Base-by-base conservation (phyloP, 2,113 vertebrate genomes). In the Prunella himalayana region DNA sequence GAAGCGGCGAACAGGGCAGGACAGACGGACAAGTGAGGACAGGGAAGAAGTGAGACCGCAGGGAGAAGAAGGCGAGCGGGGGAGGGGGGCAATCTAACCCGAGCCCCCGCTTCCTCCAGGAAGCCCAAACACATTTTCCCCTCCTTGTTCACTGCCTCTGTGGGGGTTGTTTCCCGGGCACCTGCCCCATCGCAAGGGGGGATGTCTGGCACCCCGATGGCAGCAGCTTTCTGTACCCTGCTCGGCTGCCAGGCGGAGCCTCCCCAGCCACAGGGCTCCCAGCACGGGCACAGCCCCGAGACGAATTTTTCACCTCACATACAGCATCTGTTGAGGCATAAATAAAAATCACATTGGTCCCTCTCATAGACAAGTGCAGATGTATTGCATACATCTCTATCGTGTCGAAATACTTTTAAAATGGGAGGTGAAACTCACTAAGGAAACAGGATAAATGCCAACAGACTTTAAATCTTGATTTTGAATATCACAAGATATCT, bases 121-220 rank as follows among this genome's bases (percentile, higher is more conserved):
- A 16, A 51, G 24, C 31, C 8, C 45, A n/a, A n/a, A n/a, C n/a
- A n/a, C n/a, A n/a, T n/a, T n/a, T n/a, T n/a, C n/a, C n/a, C n/a
- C n/a, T n/a, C n/a, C n/a, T n/a, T n/a, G n/a, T n/a, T n/a, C n/a
- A n/a, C n/a, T n/a, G n/a, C n/a, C n/a, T n/a, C n/a, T n/a, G n/a
- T n/a, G n/a, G n/a, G n/a, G n/a, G n/a, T n/a, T n/a, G n/a, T n/a
- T n/a, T 5, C 30, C 35, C 14, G 7, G 51, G 42, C 17, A 4
- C 21, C 30, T 59, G 44, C 15, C 30, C 54, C 20, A 4, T 3
- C 2, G 4, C 19, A 8, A 6, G 24, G 19, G 1, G 4, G 4
- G 4, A 10, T 3, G 1, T 2, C 11, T 23, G 0, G 9, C 18
- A 41, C 22, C 17, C 14, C 7, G 6, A 2, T 4, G 0, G 1